These are phyloP conservation scores for Poecilia gillii DNA, from an alignment of 2,797 vertebrate genomes.

Conservation along the genomic window DNA sequence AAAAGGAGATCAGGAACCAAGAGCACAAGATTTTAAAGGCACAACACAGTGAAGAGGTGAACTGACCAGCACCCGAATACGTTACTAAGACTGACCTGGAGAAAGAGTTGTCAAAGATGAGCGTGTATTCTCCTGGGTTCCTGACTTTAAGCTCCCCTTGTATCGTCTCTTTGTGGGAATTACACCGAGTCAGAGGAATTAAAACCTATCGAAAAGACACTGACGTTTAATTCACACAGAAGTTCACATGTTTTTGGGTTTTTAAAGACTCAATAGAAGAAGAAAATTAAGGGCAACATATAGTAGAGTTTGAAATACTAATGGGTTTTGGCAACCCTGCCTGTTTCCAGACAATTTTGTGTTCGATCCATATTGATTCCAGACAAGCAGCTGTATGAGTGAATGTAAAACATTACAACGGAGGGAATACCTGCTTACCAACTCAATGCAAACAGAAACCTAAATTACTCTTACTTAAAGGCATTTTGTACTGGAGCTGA, in stretches of 20 bases:
- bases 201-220: slow-evolving; percentile 85
- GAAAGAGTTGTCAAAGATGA: slow-evolving; percentile 98
- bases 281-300: neutral
- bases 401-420: neutral
- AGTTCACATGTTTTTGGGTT: neutral
- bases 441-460: neutral
- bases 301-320: neutral
- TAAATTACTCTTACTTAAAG: neutral
- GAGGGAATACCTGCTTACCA: neutral
- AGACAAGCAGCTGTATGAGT: neutral
- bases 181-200: slow-evolving; percentile 94
- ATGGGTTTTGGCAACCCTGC: neutral
- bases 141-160: slow-evolving; percentile 92
- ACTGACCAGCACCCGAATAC: neutral
- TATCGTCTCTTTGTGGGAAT: slow-evolving; percentile 93
- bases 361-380: neutral
- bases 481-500: neutral
- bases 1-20: neutral
- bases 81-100: slow-evolving; percentile 84
- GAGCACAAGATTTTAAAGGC: neutral
- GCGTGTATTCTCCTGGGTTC: slow-evolving; percentile 87
- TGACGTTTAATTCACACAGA: neutral
- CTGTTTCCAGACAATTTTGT: neutral
- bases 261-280: neutral
- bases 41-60: neutral